These are phyloP conservation scores for Microplitis mediator DNA, from an alignment of 1,140 invertebrate genomes.

Conservation along the genomic window DNA sequence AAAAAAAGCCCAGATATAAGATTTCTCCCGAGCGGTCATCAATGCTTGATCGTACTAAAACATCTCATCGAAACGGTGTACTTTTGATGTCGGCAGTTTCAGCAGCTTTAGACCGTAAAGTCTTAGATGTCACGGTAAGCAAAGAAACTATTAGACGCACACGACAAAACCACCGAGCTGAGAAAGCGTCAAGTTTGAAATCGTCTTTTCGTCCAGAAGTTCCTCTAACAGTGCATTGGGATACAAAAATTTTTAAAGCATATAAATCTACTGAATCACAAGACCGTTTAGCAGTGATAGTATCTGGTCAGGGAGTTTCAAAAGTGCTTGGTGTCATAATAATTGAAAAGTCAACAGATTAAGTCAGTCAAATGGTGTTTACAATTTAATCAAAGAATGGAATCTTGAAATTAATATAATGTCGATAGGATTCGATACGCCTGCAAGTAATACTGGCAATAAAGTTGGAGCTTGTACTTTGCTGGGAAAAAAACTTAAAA, in stretches of 20 bases:
- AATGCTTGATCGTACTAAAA: conserved; percentile 28
- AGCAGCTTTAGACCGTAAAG: conserved; percentile 4
- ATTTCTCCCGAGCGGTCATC: conserved; percentile 4
- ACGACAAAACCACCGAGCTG: too few relatives aligned
- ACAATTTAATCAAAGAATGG: conserved; percentile 18
- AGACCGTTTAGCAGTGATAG: conserved; percentile 20
- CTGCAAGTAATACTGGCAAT: too few relatives aligned
- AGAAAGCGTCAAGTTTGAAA: conserved; percentile 3
- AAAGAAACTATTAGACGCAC: conserved; percentile 15
- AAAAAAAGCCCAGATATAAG: conserved; percentile 13
- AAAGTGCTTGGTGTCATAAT: conserved; percentile 14
- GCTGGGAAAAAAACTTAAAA: too few relatives aligned
- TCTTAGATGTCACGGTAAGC: conserved; percentile 9
- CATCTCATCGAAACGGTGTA: conserved; percentile 12
- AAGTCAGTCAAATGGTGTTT: conserved; percentile 20
- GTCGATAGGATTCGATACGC: too few relatives aligned
- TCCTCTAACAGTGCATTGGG: conserved; percentile 23
- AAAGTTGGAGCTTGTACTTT: too few relatives aligned
- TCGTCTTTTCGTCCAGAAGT: conserved; percentile 17
- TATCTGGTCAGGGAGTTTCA: conserved; percentile 19
- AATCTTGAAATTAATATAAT: conserved; percentile 2
- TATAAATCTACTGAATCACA: conserved; percentile 21
- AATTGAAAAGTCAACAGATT: conserved; percentile 19
- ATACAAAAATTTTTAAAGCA: conserved; percentile 14
- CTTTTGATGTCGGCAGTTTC: conserved; percentile 14